Evolutionary conservation across 1,140 invertebrate genomes (phyloP), one percentile per base, ranked within the genome.

Genomic region (Drosophila busckii): DNA sequence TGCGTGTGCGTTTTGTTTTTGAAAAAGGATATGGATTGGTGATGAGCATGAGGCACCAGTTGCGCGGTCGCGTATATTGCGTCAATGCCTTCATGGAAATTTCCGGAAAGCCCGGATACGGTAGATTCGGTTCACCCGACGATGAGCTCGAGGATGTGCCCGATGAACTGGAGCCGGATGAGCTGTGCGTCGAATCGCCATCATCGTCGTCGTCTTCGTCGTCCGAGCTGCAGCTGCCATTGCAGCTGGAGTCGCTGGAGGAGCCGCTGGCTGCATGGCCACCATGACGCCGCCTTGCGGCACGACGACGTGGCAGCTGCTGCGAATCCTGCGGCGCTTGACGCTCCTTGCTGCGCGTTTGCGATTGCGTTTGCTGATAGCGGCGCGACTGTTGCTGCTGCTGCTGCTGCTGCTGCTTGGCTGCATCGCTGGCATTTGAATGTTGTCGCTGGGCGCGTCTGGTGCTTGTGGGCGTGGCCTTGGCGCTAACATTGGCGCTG

Each of bases 1-100:
- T 13, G 2, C 10, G 15, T 19, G 1, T 23, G 16, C 8, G 9
- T 28, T 15, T 25, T 44, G 35, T 41, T 58, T 48, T 46, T 46
- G 25, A 84, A 92, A 97, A 97, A 97, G 96, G 96, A 98, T 98
- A 98, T 97, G 96, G 96, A 93, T 98, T 98, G 32, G 96, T 97
- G 88, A 98, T 98, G 88, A 98, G 93, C 66, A 92, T 93, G 63
- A 99, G 91, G 89, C 97, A 98, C 94, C 94, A 96, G 88, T 93
- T 95, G 84, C 97, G 91, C 19, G 96, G 93, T 44, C 92, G 89
- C 49, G 95, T 94, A 25, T 91, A 93, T 87, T 99, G 97, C 17
- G 94, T 93, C 54, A 99, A 89, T 80, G 95, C 97, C 65, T 92
- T 91, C 50, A 98, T 88, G 25, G 93, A 92, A 31, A 95, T 89